These are phyloP conservation scores for Camptogramma bilineatum DNA, from an alignment of 2,888 invertebrate genomes.

Conservation along the genomic window DNA sequence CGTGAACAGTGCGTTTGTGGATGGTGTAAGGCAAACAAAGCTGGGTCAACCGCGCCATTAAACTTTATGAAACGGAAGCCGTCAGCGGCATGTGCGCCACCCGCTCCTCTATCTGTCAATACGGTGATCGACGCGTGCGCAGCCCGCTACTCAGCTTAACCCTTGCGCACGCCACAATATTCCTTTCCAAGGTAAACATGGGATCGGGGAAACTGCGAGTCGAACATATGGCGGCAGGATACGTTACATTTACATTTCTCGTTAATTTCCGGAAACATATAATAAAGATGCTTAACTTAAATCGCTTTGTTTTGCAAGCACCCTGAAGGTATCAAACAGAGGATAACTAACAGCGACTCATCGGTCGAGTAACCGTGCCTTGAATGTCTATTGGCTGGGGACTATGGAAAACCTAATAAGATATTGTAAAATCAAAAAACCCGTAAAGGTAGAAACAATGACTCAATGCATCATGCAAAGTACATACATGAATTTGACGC, in stretches of 20 bases:
- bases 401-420: background rate
- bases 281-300: conserved; percentile 1
- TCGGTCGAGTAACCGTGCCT: background rate
- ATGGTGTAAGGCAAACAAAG: conserved; percentile 80
- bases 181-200: conserved; percentile 38
- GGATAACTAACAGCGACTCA: background rate
- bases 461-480: background rate
- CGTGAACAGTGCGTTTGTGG: conserved; percentile 71
- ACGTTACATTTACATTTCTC: conserved; percentile 22
- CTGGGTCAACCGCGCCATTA: conserved; percentile 83
- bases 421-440: conserved; percentile 1
- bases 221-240: conserved; percentile 31
- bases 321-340: background rate
- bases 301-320: conserved; percentile 1
- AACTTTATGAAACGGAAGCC: conserved; percentile 84
- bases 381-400: background rate
- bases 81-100: conserved; percentile 75
- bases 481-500: background rate
- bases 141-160: conserved; percentile 37
- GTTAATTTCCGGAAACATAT: conserved; percentile 10
- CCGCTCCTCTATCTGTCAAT: conserved; percentile 78
- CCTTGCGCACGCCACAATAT: conserved; percentile 37
- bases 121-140: conserved; percentile 70
- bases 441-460: conserved; percentile 1
- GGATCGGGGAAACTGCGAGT: conserved; percentile 23